Base-by-base conservation (phyloP, 1,140 invertebrate genomes). In the Psix sp. region DNA sequence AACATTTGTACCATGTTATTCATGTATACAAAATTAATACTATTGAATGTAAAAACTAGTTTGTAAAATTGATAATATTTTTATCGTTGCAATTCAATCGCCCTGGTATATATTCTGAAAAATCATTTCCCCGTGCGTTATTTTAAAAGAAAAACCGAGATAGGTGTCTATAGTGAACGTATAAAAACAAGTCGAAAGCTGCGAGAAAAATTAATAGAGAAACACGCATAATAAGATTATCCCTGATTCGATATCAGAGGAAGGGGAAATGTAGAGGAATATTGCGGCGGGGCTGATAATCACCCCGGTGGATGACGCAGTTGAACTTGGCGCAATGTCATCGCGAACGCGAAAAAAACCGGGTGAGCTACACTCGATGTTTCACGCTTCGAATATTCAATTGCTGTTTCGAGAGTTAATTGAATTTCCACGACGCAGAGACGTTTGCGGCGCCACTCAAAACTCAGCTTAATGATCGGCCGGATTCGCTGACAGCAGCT, bases 391-490 rank as follows among this genome's bases (percentile, higher is more conserved):
- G 26, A 60, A 66, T 75, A 66, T 75, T 75, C 65, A 43, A 63
- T 68, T 54, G 73, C 73, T 52, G 72, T 70, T 75, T 67, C 59
- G 65, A 63, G 65, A 42, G 72, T 75, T 75, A 75, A 75, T 75
- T 75, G 72, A 75, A 70, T 70, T 74, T 75, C 72, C 20, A 42
- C 52, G 20, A 36, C 52, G 48, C 49, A 39, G 57, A 46, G 62
- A 67, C 38, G 62, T 74, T 65, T 43, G 54, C 59, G 40, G 33
- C 65, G 54, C 51, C 51, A 70, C 72, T 68, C 59, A 36, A 74
- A 46, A 66, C 2, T 36, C 31, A 52, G 60, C 49, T 67, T 74
- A 74, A 74, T 74, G 71, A 74, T 74, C 71, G 57, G 63, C 46
- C 49, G 26, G 71, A 67, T 67, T 74, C 62, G 67, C 59, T 72